phyloP scores from a whole-genome alignment of 1,140 invertebrate species.

The Orchesella cincta region DNA sequence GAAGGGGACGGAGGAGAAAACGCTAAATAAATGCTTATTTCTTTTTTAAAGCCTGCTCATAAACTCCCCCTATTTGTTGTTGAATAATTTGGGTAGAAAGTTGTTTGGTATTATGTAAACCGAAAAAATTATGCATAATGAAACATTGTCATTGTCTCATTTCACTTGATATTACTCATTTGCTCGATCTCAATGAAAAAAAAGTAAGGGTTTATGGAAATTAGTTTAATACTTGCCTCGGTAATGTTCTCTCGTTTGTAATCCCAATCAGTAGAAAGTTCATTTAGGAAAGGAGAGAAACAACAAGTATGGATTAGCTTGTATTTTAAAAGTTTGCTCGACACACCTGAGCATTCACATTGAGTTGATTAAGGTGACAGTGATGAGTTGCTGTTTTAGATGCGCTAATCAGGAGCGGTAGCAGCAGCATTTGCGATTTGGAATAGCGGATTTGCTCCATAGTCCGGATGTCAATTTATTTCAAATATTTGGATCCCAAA shows the following conservation, averaged over 20 bases:
- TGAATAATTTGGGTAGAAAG: conserved; percentile 19
- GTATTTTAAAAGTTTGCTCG: neutral
- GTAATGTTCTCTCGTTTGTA: neutral
- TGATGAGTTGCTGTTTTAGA: conserved; percentile 24
- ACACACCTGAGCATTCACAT: conserved; percentile 22
- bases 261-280: no score
- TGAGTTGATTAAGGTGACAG: conserved; percentile 10
- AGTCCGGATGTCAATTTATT: no score
- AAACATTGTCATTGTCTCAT: neutral
- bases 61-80: neutral
- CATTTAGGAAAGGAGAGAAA: no score
- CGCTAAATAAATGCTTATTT: conserved; percentile 32
- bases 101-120: conserved; percentile 25
- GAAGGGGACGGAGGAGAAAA: conserved; percentile 4
- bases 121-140: conserved; percentile 22
- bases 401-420: no score
- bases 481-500: no score
- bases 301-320: neutral
- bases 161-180: neutral
- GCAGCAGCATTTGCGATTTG: no score
- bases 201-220: conserved; percentile 1
- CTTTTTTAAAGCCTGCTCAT: conserved; percentile 40
- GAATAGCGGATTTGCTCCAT: no score
- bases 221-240: neutral
- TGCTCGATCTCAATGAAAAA: no score